Conservation (phyloP, 2,797 vertebrate genomes). For the Spinibarbus caldwelli region DNA sequence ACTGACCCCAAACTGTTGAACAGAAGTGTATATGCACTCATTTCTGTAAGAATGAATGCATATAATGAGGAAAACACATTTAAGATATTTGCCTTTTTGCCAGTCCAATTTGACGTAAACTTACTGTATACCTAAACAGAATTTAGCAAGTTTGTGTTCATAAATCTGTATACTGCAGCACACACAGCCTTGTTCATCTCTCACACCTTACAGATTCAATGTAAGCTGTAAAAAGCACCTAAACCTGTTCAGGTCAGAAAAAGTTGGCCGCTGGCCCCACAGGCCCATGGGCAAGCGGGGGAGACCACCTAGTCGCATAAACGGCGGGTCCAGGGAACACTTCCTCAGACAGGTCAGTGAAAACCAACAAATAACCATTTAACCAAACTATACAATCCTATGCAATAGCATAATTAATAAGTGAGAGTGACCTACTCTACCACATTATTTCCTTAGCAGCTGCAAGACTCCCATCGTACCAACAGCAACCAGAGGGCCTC, state of each 20-base stretch:
- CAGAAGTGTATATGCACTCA: not conserved
- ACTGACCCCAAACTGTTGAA: not conserved
- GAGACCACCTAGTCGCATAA: slow-evolving; percentile 83
- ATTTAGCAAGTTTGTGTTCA: not conserved
- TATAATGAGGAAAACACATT: not conserved
- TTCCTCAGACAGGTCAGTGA: slow-evolving; percentile 85
- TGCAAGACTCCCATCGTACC: slow-evolving; percentile 34
- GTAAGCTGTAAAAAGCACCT: slow-evolving; percentile 88
- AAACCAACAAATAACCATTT: not conserved
- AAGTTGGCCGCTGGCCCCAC: slow-evolving; percentile 82
- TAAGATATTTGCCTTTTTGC: not conserved
- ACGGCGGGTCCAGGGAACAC: slow-evolving; percentile 82
- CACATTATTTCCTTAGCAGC: slow-evolving; percentile 41
- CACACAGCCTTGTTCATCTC: not conserved
- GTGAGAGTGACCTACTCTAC: not conserved
- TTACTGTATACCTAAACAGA: not conserved
- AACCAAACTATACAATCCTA: not conserved
- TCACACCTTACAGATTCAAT: slow-evolving; percentile 80
- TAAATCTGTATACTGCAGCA: not conserved
- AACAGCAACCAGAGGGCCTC: slow-evolving; percentile 48
- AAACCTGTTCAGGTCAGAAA: slow-evolving; percentile 78
- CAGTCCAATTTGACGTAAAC: not conserved
- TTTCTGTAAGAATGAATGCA: not conserved
- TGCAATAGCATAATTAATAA: not conserved
- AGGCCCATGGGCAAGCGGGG: slow-evolving; percentile 84